Percentiles rank a stretch among this genome's conserved stretches.
Evolutionary conservation across 1,140 invertebrate species (phyloP).

Genomic region (Nephila pilipes): DNA sequence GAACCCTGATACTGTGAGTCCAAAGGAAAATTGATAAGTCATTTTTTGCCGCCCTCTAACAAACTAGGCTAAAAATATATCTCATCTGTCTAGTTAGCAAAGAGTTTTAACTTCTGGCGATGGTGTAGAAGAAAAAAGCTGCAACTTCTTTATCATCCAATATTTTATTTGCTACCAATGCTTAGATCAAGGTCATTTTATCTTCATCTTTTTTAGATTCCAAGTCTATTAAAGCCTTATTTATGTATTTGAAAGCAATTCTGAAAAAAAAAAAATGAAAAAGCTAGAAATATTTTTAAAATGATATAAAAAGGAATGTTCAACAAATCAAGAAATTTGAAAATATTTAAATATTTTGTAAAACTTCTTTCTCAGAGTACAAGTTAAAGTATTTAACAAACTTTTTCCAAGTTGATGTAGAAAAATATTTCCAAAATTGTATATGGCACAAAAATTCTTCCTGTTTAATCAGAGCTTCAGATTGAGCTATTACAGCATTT

Average conservation of each 20-base stretch:
- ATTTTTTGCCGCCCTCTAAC: too few species aligned
- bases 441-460: slow-evolving; percentile 90
- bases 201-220: too few species aligned
- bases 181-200: too few species aligned
- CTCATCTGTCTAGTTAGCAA: too few species aligned
- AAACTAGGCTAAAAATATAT: too few species aligned
- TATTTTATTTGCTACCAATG: slow-evolving; percentile 82
- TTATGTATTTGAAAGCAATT: too few species aligned
- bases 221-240: too few species aligned
- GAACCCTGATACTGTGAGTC: too few species aligned
- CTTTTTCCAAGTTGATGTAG: slow-evolving; percentile 87
- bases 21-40: too few species aligned
- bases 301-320: not conserved
- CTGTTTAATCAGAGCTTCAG: slow-evolving; percentile 86
- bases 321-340: too few species aligned
- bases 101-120: too few species aligned
- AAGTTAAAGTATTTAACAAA: slow-evolving; percentile 46
- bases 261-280: not conserved
- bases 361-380: slow-evolving; percentile 65
- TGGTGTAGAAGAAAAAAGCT: too few species aligned
- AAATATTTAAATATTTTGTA: not conserved
- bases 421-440: slow-evolving; percentile 87
- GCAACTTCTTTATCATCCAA: slow-evolving; percentile 57
- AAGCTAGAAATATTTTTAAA: not conserved
- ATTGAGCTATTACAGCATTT: slow-evolving; percentile 86